Evolutionary conservation across 1,140 invertebrate species (phyloP).

Genomic region (Caenorhabditis briggsae): DNA sequence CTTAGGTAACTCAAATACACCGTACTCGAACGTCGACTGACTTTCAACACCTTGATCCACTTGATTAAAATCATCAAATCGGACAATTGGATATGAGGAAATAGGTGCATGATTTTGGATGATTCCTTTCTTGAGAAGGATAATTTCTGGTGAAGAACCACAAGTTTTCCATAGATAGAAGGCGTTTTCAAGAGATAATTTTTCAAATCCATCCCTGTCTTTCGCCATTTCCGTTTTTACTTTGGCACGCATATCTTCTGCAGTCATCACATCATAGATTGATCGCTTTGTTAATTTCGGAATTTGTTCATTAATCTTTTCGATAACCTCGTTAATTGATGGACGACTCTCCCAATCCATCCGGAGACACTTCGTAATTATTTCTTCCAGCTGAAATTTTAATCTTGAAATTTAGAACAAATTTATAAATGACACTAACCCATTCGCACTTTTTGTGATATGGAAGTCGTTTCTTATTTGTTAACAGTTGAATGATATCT

Average conservation of each 20-base stretch:
- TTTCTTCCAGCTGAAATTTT: not conserved
- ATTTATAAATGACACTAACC: not conserved
- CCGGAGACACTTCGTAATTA: not conserved
- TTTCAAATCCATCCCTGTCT: slow-evolving; percentile 28
- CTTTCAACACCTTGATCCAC: slow-evolving; percentile 1
- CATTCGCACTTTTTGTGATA: slow-evolving; percentile 33
- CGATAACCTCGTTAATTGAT: not conserved
- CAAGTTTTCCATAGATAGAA: slow-evolving; percentile 95
- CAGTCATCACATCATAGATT: not conserved
- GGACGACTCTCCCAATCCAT: not conserved
- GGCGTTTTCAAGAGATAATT: slow-evolving; percentile 19
- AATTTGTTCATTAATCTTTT: not conserved
- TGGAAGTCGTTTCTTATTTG: slow-evolving; percentile 15
- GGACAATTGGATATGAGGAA: slow-evolving; percentile 25
- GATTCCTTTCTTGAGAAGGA: slow-evolving; percentile 89
- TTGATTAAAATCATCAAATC: not conserved
- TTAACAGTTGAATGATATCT: not conserved
- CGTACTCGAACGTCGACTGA: slow-evolving; percentile 28
- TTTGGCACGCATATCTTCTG: not conserved
- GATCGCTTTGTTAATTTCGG: not conserved
- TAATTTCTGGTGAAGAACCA: slow-evolving; percentile 90
- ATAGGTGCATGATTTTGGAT: slow-evolving; percentile 59
- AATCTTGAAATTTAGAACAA: not conserved
- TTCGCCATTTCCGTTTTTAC: not conserved
- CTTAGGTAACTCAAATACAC: slow-evolving; percentile 7